Evolutionary conservation across 2,888 invertebrate genomes (phyloP), one percentile per base, ranked within the genome.

Genomic region (Clivina fossor): DNA sequence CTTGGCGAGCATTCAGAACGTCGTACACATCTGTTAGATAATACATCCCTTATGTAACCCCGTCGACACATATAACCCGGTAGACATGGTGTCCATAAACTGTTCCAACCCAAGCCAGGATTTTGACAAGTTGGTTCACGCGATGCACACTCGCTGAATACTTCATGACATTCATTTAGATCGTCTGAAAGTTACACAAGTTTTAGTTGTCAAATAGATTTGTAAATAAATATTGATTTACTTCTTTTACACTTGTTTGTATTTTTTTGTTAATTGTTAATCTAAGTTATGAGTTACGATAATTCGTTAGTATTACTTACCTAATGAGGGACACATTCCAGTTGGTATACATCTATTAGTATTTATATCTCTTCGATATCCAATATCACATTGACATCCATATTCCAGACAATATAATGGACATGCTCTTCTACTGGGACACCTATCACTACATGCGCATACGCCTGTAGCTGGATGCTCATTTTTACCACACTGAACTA

Each of bases 101-200:
- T 20, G 19, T n/a, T 2, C n/a, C 7, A 40, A n/a, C n/a, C n/a
- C 2, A 18, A 4, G 22, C 7, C 11, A 2, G 19, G 32, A 15
- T 47, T 13, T 8, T 35, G 20, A 20, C 51, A 51, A 9, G 33
- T 41, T 5, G 11, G 30, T 19, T 51, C 41, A 15, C 22, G 28
- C 7, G 28, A 43, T 7, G 51, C 51, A 30, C 51, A 51, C 19
- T 43, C 9, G 3, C 24, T 43, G 33, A 33, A 51, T 24, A 19
- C 33, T 24, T 51, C 51, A 15, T 43, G 51, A 1, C 33, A 43
- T 24, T 16, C 2, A 16, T 33, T 43, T 11, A 51, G 9, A 8
- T 43, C 43, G 9, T 33, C 51, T 51, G 26, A 7, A 37, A 40
- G 22, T n/a, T 1, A 8, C 3, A 20, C 8, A 26, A 26, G 9